Evolutionary conservation across 1,140 invertebrate genomes (phyloP), one percentile per base, ranked within the genome.

Genomic region (Holotrichia oblita): DNA sequence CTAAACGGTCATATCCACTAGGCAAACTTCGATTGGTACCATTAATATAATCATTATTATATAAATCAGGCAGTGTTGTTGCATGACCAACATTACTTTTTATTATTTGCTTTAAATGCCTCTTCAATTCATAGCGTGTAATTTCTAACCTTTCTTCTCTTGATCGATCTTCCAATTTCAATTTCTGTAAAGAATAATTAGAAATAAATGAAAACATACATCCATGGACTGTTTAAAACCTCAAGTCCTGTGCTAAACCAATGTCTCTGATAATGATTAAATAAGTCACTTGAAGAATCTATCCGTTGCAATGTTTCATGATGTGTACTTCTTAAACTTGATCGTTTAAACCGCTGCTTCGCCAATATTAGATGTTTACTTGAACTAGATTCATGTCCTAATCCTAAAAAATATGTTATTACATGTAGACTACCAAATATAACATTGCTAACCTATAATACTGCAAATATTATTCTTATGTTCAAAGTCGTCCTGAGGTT

Each of bases 221-320:
- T 9, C 2, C 10, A 69, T 64, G n/a, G 40, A 40, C 27, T 61
- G 79, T 82, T n/a, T n/a, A n/a, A n/a, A n/a, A 85, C 85, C 82
- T 86, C 85, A 73, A 86, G 79, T 78, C 85, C 83, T 17, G 83
- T 81, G 82, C 85, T 85, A 77, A 86, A 86, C 85, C 85, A 86
- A 78, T 86, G 81, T 73, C 85, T 82, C 78, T 86, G 85, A 79
- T 86, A 86, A 79, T 86, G 83, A 80, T 86, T 86, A 79, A 81
- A 83, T 42, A 83, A 80, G 77, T 85, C 83, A 10, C 81, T 75
- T 48, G 76, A 76, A 27, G 74, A 76, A 78, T 85, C 83, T 85
- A 86, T 86, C 85, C 85, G 80, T 77, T 86, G 85, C 20, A 86
- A 79, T 22, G 82, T 82, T 83, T 85, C 85, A 79, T 85, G 84